Evolutionary conservation across 2,113 vertebrate species (phyloP).

Genomic region (Lophotis ruficrista): DNA sequence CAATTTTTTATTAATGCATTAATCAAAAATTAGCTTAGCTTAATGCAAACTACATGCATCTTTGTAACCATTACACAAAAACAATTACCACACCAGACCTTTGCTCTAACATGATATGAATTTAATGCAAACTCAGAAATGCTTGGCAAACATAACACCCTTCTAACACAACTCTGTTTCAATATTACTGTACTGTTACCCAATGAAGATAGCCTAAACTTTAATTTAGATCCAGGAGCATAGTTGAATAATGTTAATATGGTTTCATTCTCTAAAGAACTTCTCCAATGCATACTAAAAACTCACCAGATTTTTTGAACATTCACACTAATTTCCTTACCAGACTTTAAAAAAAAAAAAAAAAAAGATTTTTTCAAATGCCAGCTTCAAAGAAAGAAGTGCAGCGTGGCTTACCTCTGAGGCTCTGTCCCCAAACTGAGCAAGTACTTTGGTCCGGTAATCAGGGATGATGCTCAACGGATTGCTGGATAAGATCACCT

Average conservation of each 20-base stretch:
- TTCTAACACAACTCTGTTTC: not conserved
- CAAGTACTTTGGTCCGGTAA: conserved; percentile 95
- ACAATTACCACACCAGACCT: not conserved
- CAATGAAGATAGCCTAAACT: not conserved
- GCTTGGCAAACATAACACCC: not conserved
- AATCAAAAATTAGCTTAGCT: not conserved
- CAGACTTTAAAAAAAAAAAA: not conserved
- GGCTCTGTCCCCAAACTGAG: conserved; percentile 94
- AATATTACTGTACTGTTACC: not conserved
- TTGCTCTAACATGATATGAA: not conserved
- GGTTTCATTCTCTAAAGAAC: not conserved
- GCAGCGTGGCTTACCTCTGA: conserved; percentile 82
- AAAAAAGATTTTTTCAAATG: not conserved
- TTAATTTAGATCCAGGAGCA: not conserved
- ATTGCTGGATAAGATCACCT: conserved; percentile 84
- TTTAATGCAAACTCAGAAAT: not conserved
- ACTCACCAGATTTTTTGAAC: not conserved
- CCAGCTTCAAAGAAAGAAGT: not conserved
- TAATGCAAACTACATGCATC: not conserved
- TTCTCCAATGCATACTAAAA: not conserved
- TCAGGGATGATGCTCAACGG: conserved; percentile 95
- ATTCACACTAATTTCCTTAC: not conserved
- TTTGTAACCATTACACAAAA: not conserved
- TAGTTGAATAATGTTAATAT: rapidly evolving
- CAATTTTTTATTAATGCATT: not conserved